Conservation (phyloP, 2,797 vertebrate genomes). For the Tympanoctomys barrerae region DNA sequence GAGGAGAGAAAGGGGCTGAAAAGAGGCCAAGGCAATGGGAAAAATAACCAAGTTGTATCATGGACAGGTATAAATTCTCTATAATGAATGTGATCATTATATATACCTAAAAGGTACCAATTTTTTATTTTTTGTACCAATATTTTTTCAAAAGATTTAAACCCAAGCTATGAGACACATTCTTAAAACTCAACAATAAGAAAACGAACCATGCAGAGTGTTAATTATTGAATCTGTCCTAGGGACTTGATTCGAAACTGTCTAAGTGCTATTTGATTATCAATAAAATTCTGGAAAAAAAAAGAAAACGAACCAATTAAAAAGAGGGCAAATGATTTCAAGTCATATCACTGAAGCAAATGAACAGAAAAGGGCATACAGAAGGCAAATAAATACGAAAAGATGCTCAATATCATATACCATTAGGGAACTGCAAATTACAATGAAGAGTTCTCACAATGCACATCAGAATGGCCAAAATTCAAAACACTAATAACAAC, state of each 20-base stretch:
- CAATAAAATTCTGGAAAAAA: too few species aligned
- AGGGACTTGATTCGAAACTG: too few species aligned
- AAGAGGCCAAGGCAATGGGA: not conserved
- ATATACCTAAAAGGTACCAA: not conserved
- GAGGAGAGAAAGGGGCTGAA: not conserved
- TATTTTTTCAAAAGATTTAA: not conserved
- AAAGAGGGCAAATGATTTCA: constrained; percentile 23
- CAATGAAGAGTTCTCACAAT: not conserved
- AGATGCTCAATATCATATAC: not conserved
- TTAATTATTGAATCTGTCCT: too few species aligned
- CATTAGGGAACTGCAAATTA: constrained; percentile 7
- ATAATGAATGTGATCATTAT: not conserved
- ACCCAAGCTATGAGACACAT: not conserved
- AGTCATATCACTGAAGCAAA: not conserved
- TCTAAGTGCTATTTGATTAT: too few species aligned
- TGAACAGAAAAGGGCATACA: not conserved
- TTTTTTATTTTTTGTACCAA: not conserved
- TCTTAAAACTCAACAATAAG: constrained; percentile 24
- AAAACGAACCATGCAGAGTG: too few species aligned
- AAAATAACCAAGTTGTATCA: not conserved
- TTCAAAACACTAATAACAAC: not conserved
- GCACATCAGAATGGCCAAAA: not conserved
- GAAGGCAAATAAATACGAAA: constrained; percentile 24
- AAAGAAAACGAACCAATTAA: not conserved
- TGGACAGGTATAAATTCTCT: not conserved